Base-by-base conservation (phyloP, 2,113 vertebrate species). In the Cephalophus harveyi region DNA sequence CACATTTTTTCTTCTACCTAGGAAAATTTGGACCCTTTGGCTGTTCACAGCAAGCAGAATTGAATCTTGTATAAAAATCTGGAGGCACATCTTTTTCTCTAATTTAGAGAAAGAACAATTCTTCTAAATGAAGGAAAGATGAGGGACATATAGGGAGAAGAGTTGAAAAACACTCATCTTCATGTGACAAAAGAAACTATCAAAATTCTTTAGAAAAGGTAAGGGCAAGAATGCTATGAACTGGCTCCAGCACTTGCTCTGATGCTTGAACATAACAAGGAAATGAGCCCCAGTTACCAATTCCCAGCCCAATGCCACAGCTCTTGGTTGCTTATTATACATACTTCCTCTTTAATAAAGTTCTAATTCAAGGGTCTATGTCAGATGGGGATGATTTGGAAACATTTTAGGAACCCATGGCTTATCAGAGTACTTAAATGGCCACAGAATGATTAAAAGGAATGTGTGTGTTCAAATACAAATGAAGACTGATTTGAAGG, bases 401-500 rank as follows among this genome's bases (percentile, higher is more conserved):
- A 97, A 94, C 78, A 86, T 94, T 97, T 97, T 96, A 85, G 94
- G 92, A 89, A 96, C 76, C 57, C 57, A 21, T 71, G 46, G 78
- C 95, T 98, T 98, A 97, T 98, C 97, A 97, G 96, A 96, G 95
- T 96, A 91, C 86, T 97, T 97, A 98, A 97, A 81, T 91, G 86
- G 57, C 79, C 95, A 60, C n/a, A 79, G 97, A 89, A 98, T 98
- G 97, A 98, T 98, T 96, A 98, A 98, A 98, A 98, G 97, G 84
- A 98, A 94, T 93, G 97, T 82, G 59, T 95, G 94, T 93, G 93
- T 97, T 97, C 94, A 98, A 97, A 97, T 91, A 95, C 76, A 97
- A 94, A 96, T 95, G 94, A 96, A 98, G 95, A 97, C 91, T 92
- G 91, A 98, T 95, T 93, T 94, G 95, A 98, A 97, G 82, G 19